Percentiles rank a stretch among this genome's conserved stretches.
Conservation (phyloP, 2,113 vertebrate genomes). For the Limnothrissa miodon region DNA sequence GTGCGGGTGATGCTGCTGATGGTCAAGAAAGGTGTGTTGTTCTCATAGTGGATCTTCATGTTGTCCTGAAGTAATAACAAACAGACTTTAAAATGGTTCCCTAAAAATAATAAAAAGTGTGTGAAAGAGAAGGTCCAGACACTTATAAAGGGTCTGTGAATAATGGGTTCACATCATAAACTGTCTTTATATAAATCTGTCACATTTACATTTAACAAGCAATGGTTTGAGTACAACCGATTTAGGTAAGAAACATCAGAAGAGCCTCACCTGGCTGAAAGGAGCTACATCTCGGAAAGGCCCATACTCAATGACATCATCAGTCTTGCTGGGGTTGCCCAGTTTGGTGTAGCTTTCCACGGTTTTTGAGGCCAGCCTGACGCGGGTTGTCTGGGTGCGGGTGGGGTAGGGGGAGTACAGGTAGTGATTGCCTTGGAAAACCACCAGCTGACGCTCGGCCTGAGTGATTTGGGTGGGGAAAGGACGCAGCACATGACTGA, state of each 20-base stretch:
- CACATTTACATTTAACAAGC: background rate
- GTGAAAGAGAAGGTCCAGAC: no score
- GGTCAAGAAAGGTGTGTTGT: conserved; percentile 94
- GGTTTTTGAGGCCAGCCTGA: conserved; percentile 89
- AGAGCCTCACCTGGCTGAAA: conserved; percentile 83
- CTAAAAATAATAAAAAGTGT: no score
- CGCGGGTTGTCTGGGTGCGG: conserved; percentile 84
- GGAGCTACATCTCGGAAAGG: conserved; percentile 85
- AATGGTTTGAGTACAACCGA: background rate
- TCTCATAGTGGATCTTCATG: conserved; percentile 96
- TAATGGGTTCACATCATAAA: no score
- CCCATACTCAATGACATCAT: conserved; percentile 91
- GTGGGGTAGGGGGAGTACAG: conserved; percentile 89
- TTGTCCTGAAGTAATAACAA: conserved; percentile 71
- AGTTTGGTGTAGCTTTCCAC: conserved; percentile 95
- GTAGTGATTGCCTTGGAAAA: conserved; percentile 97
- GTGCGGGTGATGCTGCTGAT: conserved; percentile 89
- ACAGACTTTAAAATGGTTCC: background rate
- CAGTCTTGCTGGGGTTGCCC: conserved; percentile 86
- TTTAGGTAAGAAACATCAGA: background rate
- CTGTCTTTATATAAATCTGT: background rate
- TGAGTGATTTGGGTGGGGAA: conserved; percentile 94
- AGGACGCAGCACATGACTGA: conserved; percentile 87
- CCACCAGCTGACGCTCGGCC: conserved; percentile 93
- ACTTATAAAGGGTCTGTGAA: no score